These are phyloP conservation scores for Melanerpes aurifrons DNA, from an alignment of 2,113 vertebrate species.

Conservation along the genomic window DNA sequence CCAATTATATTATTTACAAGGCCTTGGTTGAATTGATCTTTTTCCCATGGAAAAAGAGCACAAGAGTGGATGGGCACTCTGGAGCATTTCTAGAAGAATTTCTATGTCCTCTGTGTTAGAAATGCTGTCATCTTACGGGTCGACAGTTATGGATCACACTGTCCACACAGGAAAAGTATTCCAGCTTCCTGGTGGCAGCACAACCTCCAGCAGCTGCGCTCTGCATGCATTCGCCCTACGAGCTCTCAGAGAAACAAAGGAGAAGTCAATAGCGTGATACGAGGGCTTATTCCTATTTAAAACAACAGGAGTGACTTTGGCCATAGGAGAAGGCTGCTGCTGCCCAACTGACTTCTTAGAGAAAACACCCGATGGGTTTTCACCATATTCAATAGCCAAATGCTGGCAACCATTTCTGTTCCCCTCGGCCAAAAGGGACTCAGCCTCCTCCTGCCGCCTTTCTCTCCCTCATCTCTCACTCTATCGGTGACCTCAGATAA, in stretches of 20 bases:
- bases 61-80: rapidly evolving
- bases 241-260: conserved; percentile 34
- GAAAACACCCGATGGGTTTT: neutral
- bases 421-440: neutral
- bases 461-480: neutral
- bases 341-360: neutral
- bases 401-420: neutral
- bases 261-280: neutral
- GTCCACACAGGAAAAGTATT: neutral
- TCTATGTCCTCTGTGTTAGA: neutral
- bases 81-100: neutral
- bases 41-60: conserved; percentile 11
- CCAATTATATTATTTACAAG: conserved; percentile 7
- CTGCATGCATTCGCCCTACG: neutral
- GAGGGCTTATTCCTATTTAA: neutral
- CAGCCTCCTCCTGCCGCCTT: neutral
- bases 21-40: neutral
- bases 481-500: conserved; percentile 50
- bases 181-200: neutral
- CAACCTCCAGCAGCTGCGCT: conserved; percentile 9
- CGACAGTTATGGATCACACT: neutral
- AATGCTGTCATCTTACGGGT: neutral
- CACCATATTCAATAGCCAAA: neutral
- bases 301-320: neutral
- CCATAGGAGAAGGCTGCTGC: conserved; percentile 14